Evolutionary conservation across 2,888 invertebrate genomes (phyloP).

Genomic region (Amiota minor): DNA sequence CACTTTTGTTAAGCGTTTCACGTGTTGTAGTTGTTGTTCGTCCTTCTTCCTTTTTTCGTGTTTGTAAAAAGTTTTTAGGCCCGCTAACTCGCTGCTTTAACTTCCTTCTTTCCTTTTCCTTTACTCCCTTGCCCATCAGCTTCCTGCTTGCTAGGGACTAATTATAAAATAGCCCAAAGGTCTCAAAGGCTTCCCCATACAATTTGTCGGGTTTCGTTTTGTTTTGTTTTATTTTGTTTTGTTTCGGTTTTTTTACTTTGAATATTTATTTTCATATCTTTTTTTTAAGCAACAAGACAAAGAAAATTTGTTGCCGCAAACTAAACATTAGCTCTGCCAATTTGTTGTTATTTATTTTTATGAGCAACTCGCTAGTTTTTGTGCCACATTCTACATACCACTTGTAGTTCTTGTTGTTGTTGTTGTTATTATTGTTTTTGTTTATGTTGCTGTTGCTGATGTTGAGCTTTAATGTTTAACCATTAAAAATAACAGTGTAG

Average conservation of each 20-base stretch:
- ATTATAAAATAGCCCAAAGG: conserved; percentile 67
- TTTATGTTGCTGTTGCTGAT: neutral
- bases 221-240: neutral
- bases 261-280: neutral
- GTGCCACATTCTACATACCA: neutral
- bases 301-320: conserved; percentile 50
- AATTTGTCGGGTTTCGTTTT: neutral
- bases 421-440: neutral
- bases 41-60: no score
- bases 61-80: conserved; percentile 51
- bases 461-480: conserved; percentile 57
- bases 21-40: conserved; percentile 52
- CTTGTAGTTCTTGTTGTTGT: neutral
- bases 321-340: conserved; percentile 64
- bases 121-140: neutral
- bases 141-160: conserved; percentile 57
- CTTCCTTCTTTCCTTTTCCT: neutral
- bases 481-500: conserved; percentile 65
- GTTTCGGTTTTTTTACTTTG: conserved; percentile 3
- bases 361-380: conserved; percentile 38
- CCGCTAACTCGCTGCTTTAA: neutral
- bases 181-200: conserved; percentile 49
- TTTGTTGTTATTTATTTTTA: conserved; percentile 66
- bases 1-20: conserved; percentile 25
- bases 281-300: conserved; percentile 29